phyloP scores from a whole-genome alignment of 1,140 invertebrate genomes.

The Phymastichus coffea region DNA sequence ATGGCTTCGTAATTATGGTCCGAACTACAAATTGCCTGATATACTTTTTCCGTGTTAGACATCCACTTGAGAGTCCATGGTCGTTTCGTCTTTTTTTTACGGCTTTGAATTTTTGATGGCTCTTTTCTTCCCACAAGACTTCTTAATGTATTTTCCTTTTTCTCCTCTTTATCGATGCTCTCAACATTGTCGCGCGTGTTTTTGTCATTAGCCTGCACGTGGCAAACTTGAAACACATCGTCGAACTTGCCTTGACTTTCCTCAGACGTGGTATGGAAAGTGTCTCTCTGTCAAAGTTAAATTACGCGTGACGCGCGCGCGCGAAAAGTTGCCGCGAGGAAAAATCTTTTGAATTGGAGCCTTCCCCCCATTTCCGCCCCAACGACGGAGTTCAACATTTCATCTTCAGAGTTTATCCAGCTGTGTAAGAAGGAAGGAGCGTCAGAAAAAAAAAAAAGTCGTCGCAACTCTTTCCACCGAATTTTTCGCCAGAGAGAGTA shows the following conservation, averaged over 20 bases:
- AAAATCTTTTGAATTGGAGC: constrained; percentile 3
- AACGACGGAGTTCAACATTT: neutral
- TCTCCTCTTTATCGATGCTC: neutral
- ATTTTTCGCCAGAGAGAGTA: no score
- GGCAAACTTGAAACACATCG: constrained; percentile 3
- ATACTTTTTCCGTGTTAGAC: neutral
- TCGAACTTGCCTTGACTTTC: neutral
- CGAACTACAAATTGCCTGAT: constrained; percentile 8
- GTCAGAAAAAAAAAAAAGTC: no score
- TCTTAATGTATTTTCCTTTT: neutral
- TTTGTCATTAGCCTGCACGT: neutral
- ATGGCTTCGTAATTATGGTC: constrained; percentile 20
- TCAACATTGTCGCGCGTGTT: neutral
- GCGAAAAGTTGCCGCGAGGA: neutral
- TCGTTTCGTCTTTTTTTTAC: neutral
- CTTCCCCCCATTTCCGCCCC: no score
- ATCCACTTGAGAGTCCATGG: neutral
- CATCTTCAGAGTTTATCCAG: constrained; percentile 1
- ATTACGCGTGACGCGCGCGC: constrained; percentile 14
- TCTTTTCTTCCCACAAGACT: neutral
- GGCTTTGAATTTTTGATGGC: neutral
- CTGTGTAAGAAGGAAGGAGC: constrained; percentile 2
- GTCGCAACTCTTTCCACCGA: no score
- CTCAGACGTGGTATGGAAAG: neutral
- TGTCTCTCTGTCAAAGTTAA: constrained; percentile 2